A percentile compares a stretch with the other conserved stretches of the same genome.
Evolutionary conservation across 2,888 invertebrate species (phyloP).

Genomic region (Mallateleia sp.): DNA sequence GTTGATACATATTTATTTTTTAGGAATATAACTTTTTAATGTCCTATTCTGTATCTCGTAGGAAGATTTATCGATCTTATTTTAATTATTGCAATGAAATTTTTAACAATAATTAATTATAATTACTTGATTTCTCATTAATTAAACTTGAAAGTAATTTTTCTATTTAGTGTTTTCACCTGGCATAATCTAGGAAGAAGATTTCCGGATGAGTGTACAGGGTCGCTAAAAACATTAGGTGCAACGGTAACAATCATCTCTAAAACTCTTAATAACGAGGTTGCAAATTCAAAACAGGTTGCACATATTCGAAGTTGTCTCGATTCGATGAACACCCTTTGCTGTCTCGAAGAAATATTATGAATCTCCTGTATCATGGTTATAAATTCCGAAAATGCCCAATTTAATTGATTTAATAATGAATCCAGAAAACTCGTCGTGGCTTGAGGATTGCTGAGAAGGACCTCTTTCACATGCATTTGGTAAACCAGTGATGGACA

Average conservation of each 20-base stretch:
- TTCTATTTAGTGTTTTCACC: no score
- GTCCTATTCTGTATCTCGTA: no score
- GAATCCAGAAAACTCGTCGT: slow-evolving; percentile 94
- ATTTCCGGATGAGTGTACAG: slow-evolving; percentile 92
- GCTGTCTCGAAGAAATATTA: slow-evolving; percentile 91
- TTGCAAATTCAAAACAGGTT: slow-evolving; percentile 95
- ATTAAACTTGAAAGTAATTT: no score
- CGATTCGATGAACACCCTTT: slow-evolving; percentile 92
- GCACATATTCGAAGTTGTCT: slow-evolving; percentile 94
- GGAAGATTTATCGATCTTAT: no score
- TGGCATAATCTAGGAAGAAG: slow-evolving; percentile 93
- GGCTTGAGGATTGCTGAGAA: slow-evolving; percentile 91
- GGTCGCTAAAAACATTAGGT: slow-evolving; percentile 92
- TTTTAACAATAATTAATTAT: no score
- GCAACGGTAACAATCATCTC: slow-evolving; percentile 94
- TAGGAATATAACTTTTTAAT: no score
- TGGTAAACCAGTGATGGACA: slow-evolving; percentile 93
- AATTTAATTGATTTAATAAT: slow-evolving; percentile 95
- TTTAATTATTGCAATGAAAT: no score
- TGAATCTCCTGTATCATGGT: slow-evolving; percentile 95
- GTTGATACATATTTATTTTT: no score
- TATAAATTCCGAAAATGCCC: slow-evolving; percentile 97
- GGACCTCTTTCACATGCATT: slow-evolving; percentile 91
- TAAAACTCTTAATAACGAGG: slow-evolving; percentile 94
- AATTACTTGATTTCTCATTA: no score